Evolutionary conservation across 2,113 vertebrate genomes (phyloP), one percentile per base, ranked within the genome.

Genomic region (Collichthys lucidus): DNA sequence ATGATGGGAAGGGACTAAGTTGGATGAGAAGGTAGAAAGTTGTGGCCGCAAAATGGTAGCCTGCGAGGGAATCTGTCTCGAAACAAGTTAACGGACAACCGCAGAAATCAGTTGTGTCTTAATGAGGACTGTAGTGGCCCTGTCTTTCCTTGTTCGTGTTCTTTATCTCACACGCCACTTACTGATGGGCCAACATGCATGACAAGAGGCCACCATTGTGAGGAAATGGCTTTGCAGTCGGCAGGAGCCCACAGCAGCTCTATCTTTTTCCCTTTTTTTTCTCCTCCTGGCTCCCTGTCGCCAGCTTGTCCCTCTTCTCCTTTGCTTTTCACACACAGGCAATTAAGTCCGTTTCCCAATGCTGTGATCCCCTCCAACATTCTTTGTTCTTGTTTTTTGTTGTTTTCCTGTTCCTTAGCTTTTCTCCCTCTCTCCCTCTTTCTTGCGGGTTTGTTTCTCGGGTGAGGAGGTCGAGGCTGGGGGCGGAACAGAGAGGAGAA

Each of bases 341-440:
- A 92, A 89, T 92, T 89, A 90, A 89, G 77, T 74, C 74, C 17
- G 83, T 90, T 91, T 91, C 90, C 86, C 88, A 92, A 89, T 55
- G 66, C 83, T 77, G 68, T 82, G 85, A 92, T 90, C 88, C 72
- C 75, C 87, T 72, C 71, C 82, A 85, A 79, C 84, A 72, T 74
- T 80, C 85, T 88, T 89, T 90, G 79, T 89, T 88, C 82, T 87
- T 85, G 44, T 69, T 80, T 91, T 76, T 85, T 86, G 84, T 91
- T 92, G 85, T 85, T 88, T 82, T 83, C 85, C 83, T 83, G 71
- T 85, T 85, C 77, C 62, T 71, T 24, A 24, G 50, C 40, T 74
- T 79, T 75, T 86, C 80, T 84, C 75, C 53, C 64, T 73, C 74
- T 56, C 69, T 69, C 93, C 94, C 92, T 95, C 52, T 80, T 87